Evolutionary conservation across 2,797 vertebrate species (phyloP).

Genomic region (Cryptoblepharus egeriae): DNA sequence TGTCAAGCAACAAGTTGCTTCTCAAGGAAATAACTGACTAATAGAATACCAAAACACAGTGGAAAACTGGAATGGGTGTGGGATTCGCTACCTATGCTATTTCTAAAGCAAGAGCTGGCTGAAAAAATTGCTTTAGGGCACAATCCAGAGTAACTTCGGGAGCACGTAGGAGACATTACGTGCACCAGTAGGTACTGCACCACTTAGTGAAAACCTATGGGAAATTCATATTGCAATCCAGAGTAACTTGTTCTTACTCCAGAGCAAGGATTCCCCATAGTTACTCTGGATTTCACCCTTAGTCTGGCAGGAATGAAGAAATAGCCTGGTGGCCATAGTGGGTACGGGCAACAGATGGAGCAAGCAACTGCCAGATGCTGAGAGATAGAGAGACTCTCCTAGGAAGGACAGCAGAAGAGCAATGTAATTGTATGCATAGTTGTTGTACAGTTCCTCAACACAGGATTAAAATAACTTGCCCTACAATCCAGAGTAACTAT

Average conservation of each 20-base stretch:
- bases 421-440: neutral
- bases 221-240: no score
- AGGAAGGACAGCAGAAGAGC: neutral
- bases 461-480: no score
- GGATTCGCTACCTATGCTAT: no score
- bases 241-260: no score
- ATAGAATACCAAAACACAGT: neutral
- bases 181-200: no score
- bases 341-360: neutral
- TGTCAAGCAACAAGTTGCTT: neutral
- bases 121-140: neutral
- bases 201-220: no score
- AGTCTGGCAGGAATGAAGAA: neutral
- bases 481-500: no score
- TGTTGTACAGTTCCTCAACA: neutral
- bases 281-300: no score
- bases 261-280: no score
- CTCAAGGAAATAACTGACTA: neutral
- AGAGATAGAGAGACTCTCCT: neutral
- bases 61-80: neutral
- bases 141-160: no score
- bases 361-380: neutral
- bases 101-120: neutral
- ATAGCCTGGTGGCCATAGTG: neutral
- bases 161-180: no score